These are phyloP conservation scores for Popillia japonica DNA, from an alignment of 1,140 invertebrate genomes.

Conservation along the genomic window DNA sequence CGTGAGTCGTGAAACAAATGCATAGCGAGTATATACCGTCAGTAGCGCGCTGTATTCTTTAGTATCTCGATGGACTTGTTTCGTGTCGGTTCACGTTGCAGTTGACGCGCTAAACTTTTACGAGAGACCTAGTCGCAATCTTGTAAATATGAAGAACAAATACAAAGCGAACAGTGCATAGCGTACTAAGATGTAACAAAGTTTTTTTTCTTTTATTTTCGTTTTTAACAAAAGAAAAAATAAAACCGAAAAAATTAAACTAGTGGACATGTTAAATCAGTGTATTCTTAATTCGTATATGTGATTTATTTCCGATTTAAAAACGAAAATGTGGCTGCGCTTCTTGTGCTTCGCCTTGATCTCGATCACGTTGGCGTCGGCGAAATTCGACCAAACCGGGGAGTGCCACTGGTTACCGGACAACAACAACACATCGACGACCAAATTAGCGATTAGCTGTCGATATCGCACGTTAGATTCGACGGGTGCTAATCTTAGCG, in stretches of 20 bases:
- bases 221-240: neutral
- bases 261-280: neutral
- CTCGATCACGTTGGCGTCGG: conserved; percentile 23
- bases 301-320: neutral
- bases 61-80: neutral
- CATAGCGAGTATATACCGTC: neutral
- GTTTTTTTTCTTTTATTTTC: no score
- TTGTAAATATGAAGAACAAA: conserved; percentile 12
- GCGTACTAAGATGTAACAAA: neutral
- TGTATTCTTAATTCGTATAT: neutral
- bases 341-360: neutral
- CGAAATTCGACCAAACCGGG: conserved; percentile 54
- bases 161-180: neutral
- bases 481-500: conserved; percentile 65
- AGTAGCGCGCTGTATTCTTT: neutral
- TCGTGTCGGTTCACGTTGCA: neutral
- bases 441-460: conserved; percentile 68
- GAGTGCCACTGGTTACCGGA: conserved; percentile 69
- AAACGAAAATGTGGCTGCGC: neutral
- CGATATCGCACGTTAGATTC: conserved; percentile 74
- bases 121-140: neutral
- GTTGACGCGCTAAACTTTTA: neutral
- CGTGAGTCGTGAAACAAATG: neutral
- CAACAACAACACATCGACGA: conserved; percentile 68
- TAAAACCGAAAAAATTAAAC: neutral